These are phyloP conservation scores for Heliangelus exortis DNA, from an alignment of 2,797 vertebrate species.

Conservation along the genomic window DNA sequence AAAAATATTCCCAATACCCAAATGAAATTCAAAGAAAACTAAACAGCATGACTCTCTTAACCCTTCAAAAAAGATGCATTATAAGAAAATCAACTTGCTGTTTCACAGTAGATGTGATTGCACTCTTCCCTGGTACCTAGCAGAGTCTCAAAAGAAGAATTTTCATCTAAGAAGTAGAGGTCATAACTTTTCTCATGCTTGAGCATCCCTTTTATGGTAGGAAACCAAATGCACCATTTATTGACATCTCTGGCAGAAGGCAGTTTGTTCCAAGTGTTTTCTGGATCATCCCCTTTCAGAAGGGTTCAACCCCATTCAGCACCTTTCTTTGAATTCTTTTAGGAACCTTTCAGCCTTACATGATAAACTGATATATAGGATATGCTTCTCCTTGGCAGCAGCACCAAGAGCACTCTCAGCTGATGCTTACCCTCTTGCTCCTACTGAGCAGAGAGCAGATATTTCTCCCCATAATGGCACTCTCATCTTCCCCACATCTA, in stretches of 20 bases:
- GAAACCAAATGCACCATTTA: not conserved
- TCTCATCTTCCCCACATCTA: not conserved
- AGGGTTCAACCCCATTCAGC: not conserved
- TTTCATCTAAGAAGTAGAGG: not conserved
- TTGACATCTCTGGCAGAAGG: not conserved
- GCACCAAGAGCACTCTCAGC: not conserved
- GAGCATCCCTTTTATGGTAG: not conserved
- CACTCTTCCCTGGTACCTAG: not conserved
- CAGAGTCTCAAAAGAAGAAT: not conserved
- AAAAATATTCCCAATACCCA: not conserved
- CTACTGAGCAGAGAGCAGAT: not conserved
- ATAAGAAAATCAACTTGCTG: not conserved
- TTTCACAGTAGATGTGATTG: not conserved
- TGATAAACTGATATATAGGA: no score
- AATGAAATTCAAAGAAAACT: not conserved
- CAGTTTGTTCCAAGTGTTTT: not conserved
- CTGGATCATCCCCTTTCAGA: not conserved
- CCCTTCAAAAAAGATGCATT: not conserved
- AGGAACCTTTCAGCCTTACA: no score
- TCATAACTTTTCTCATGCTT: not conserved
- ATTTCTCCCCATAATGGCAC: not conserved
- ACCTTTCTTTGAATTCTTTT: not conserved
- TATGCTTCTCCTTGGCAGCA: no score
- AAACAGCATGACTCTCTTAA: not conserved
- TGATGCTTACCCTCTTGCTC: not conserved